Evolutionary conservation across 2,888 invertebrate genomes (phyloP), one percentile per base, ranked within the genome.

Genomic region (Tholera decimalis): DNA sequence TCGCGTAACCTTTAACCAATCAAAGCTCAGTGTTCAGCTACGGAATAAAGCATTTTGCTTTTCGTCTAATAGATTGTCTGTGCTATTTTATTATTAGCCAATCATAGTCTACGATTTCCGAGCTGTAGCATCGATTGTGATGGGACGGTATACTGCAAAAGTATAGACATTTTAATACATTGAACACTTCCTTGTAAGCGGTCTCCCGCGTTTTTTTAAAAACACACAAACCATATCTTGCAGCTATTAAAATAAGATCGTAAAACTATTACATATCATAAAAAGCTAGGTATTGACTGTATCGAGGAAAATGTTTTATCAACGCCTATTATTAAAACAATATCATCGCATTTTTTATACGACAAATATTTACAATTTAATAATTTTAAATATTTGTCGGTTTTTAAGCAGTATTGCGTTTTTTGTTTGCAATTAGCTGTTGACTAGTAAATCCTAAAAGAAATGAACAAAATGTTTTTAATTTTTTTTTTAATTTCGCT

Each of bases 1-100:
- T 77, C 79, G 77, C 57, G 68, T 75, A 64, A 71, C 53, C n/a
- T 46, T 35, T 51, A 62, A 73, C 85, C 85, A 85, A 85, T 85
- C 75, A 61, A 39, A 75, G 50, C 35, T 7, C 54, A 30, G 73
- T 82, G 75, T 79, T 73, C 39, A 39, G 24, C 64, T 65, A 71
- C 72, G 43, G 58, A 73, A 68, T 60, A 60, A 63, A 72, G 56
- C 51, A 61, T 57, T 37, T 61, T 51, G 39, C 64, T 22, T 73
- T 63, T 58, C 79, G 73, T 79, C 74, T 67, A 81, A 80, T 77
- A 72, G 71, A 57, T 51, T 60, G 65, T 73, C 78, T 68, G 68
- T 70, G 55, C 67, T 56, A 54, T 66, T 77, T 50, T 28, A 46
- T 47, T 76, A 55, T 72, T 66, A 68, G 61, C 85, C 85, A 85